Conservation (phyloP, 1,140 invertebrate genomes). For the Stegodyphus dumicola region DNA sequence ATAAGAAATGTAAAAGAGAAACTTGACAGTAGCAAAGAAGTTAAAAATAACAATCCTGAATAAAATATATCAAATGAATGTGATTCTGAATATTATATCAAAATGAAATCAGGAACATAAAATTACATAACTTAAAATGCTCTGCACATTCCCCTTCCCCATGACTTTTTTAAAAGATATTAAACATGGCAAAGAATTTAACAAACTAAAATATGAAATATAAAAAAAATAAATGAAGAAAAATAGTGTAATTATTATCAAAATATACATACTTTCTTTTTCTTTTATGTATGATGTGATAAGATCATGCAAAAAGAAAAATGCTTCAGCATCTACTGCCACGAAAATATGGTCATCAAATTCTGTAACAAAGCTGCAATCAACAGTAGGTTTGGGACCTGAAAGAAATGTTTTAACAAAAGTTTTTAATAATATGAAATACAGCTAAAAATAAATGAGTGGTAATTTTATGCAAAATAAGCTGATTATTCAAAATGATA, state of each 20-base stretch:
- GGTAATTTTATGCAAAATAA: not conserved
- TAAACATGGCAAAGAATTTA: no score
- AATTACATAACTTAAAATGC: no score
- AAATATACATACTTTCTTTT: conserved; percentile 78
- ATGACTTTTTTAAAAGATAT: conserved; percentile 64
- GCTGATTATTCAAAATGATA: no score
- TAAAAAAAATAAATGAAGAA: not conserved
- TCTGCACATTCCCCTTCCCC: no score
- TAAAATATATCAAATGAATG: no score
- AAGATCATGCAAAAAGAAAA: conserved; percentile 96
- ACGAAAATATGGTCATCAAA: conserved; percentile 99
- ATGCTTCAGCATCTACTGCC: conserved; percentile 96
- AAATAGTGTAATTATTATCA: not conserved
- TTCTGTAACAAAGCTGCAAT: conserved; percentile 97
- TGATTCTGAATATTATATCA: no score
- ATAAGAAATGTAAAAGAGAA: no score
- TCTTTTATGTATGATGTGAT: conserved; percentile 95
- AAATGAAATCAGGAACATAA: no score
- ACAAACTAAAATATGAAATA: no score
- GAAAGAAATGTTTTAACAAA: conserved; percentile 14
- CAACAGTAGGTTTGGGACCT: conserved; percentile 89
- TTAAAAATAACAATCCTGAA: no score
- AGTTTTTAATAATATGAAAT: not conserved
- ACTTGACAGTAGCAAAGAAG: no score
- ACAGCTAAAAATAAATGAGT: not conserved